Percentiles rank a stretch among this genome's conserved stretches.
phyloP scores from a whole-genome alignment of 2,113 vertebrate species.

The Promerops cafer region DNA sequence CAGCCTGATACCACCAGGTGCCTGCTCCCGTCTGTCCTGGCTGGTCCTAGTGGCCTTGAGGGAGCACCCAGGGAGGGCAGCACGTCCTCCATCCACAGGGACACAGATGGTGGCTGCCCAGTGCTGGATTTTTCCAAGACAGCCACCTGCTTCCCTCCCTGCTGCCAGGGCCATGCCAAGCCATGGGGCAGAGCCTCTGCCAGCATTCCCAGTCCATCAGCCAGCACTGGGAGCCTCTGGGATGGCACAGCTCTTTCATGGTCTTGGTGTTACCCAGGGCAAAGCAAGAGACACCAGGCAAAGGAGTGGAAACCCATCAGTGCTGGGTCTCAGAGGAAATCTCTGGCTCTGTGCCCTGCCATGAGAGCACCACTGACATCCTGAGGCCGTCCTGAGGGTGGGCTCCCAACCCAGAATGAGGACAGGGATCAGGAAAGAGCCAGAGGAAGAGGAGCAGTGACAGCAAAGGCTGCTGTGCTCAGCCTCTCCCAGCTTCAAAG shows the following conservation, averaged over 20 bases:
- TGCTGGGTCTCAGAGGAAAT: not conserved
- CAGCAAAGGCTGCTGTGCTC: not conserved
- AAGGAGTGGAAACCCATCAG: not conserved
- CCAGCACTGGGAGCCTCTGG: not conserved
- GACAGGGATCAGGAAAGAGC: not conserved
- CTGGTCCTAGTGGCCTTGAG: not conserved
- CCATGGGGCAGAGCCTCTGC: not conserved
- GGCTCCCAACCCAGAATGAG: not conserved
- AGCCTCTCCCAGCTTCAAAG: not conserved
- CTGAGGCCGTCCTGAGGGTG: not conserved
- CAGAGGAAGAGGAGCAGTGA: not conserved
- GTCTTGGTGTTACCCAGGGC: not conserved
- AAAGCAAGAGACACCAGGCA: not conserved
- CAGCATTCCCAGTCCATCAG: accelerated
- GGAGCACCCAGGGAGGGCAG: not conserved
- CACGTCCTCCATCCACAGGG: not conserved
- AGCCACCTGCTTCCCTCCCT: not conserved
- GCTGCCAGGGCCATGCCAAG: not conserved
- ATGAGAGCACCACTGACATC: accelerated
- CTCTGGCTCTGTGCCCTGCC: not conserved
- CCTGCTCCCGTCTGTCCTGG: not conserved
- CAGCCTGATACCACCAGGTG: not conserved
- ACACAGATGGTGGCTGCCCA: not conserved
- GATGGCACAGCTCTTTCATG: accelerated
- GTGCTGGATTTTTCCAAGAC: not conserved